Evolutionary conservation across 2,888 invertebrate genomes (phyloP).

Genomic region (Tortrix viridana): DNA sequence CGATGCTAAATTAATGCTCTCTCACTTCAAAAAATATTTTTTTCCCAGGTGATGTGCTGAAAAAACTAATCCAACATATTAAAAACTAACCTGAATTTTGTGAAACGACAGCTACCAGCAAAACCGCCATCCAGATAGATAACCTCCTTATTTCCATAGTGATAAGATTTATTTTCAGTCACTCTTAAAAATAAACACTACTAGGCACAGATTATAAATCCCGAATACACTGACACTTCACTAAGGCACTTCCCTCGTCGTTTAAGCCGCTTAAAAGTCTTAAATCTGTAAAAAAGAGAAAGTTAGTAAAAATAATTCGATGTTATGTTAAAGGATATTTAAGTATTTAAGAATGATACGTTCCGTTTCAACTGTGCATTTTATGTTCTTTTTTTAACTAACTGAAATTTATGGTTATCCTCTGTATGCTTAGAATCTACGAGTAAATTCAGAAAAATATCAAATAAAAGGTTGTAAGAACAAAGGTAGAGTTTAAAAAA

Average conservation of each 20-base stretch:
- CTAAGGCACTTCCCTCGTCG: slow-evolving; percentile 72
- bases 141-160: slow-evolving; percentile 69
- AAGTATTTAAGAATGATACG: too few relatives aligned
- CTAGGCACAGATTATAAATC: slow-evolving; percentile 48
- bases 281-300: slow-evolving; percentile 57
- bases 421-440: too few relatives aligned
- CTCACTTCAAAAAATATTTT: too few relatives aligned
- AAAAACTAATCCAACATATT: slow-evolving; percentile 2
- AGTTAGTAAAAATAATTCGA: slow-evolving; percentile 5
- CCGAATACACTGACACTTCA: slow-evolving; percentile 61
- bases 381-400: slow-evolving; percentile 10
- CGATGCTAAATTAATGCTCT: too few relatives aligned
- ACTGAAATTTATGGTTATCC: too few relatives aligned
- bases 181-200: slow-evolving; percentile 55
- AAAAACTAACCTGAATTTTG: slow-evolving; percentile 68
- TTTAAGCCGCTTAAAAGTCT: slow-evolving; percentile 65
- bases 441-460: too few relatives aligned
- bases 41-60: too few relatives aligned
- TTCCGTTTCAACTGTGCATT: slow-evolving; percentile 24
- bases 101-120: slow-evolving; percentile 58
- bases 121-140: slow-evolving; percentile 59
- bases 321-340: too few relatives aligned
- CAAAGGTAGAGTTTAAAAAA: too few relatives aligned
- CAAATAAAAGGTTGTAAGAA: too few relatives aligned
- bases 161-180: slow-evolving; percentile 42